These are phyloP conservation scores for Alectura lathami DNA, from an alignment of 2,113 vertebrate genomes.

Conservation along the genomic window DNA sequence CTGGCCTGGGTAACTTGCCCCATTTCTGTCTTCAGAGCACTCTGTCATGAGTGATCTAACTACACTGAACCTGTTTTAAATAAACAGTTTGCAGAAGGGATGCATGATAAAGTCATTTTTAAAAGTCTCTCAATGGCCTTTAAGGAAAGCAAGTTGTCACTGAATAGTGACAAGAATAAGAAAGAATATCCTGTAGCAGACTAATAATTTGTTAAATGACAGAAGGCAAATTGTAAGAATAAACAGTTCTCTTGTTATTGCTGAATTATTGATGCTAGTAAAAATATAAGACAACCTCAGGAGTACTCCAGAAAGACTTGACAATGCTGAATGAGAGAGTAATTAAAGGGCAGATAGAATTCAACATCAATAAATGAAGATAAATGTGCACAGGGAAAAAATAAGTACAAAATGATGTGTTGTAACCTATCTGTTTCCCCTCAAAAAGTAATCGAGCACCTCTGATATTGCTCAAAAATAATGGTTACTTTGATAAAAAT, in stretches of 20 bases:
- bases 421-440: neutral
- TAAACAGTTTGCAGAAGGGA: neutral
- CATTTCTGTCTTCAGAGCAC: neutral
- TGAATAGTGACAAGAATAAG: no score
- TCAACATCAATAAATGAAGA: neutral
- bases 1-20: neutral
- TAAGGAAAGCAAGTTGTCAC: neutral
- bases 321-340: neutral
- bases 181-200: neutral
- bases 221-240: neutral
- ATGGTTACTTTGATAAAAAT: neutral
- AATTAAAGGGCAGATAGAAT: neutral
- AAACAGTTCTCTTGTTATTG: neutral
- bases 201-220: neutral
- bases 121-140: neutral
- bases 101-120: neutral
- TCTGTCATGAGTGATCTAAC: neutral
- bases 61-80: neutral
- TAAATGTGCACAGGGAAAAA: neutral
- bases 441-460: neutral
- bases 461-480: neutral
- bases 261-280: neutral
- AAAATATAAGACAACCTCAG: neutral
- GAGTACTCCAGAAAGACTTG: neutral
- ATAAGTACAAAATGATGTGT: neutral